Base-by-base conservation (phyloP, 2,113 vertebrate genomes). In the Osmerus eperlanus region DNA sequence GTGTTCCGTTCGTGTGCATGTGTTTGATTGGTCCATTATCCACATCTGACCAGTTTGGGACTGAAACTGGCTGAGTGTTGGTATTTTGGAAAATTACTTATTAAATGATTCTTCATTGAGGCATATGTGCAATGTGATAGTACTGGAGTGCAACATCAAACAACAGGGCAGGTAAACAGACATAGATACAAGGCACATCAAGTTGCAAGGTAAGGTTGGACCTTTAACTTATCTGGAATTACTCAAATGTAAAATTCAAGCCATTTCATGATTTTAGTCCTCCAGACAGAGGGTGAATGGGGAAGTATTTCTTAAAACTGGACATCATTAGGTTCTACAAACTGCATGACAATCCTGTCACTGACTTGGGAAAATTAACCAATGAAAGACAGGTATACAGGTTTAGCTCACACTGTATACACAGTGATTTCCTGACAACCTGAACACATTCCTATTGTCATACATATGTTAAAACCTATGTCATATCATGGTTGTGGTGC, bases 121-220 rank as follows among this genome's bases (percentile, higher is more conserved):
- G 41, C 41, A 47, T 9, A 12, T 47, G 9, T 11, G 41, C 41
- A 47, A 12, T 47, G 41, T 47, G 41, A 47, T 47, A 47, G 41
- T 47, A 47, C 9, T 47, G 41, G 25, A 54, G 12, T 70, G n/a
- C 15, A 78, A 53, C 16, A 66, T 21, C 64, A 75, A 36, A 67
- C 9, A 67, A n/a, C 36, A 67, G 5, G n/a, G 54, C 54, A 61
- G 32, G 29, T 74, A 54, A 69, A 70, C 52, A 74, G 41, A 69
- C 14, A 59, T 77, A 67, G 9, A 21, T 82, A 81, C 93, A 98
- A 98, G 97, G 95, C 96, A 98, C 95, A 82, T 83, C 70, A 89
- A 88, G 86, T 90, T 87, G 91, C 89, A 86, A 91, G 84, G 93
- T 94, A 94, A 96, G 94, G 93, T 94, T 93, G 92, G 85, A 88